A percentile compares a stretch with the other conserved stretches of the same genome.
Evolutionary conservation across 2,888 invertebrate species (phyloP).

Genomic region (Drosophila anomalata): DNA sequence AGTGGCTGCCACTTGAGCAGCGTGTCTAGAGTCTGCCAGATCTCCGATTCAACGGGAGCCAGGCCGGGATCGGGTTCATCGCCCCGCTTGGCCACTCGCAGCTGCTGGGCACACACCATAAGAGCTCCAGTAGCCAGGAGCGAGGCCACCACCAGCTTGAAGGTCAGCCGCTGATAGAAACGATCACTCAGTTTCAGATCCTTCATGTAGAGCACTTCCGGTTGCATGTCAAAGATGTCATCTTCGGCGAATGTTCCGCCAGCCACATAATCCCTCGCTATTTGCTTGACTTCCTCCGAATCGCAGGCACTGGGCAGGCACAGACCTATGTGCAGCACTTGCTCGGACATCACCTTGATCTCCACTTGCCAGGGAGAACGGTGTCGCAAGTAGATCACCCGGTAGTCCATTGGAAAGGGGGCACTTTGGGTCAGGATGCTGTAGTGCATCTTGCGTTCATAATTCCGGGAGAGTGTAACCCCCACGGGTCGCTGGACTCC

Average conservation of each 20-base stretch:
- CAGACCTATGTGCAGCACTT: constrained; percentile 85
- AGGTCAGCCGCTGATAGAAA: constrained; percentile 78
- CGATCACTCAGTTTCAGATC: constrained; percentile 78
- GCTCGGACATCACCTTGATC: constrained; percentile 83
- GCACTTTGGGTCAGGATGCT: constrained; percentile 80
- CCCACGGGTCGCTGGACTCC: constrained; percentile 81
- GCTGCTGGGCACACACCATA: constrained; percentile 70
- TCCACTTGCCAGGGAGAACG: constrained; percentile 84
- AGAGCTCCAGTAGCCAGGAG: constrained; percentile 71
- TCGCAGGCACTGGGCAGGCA: constrained; percentile 85
- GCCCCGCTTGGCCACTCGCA: constrained; percentile 46
- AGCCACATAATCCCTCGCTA: constrained; percentile 81
- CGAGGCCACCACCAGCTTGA: constrained; percentile 75
- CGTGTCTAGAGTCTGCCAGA: constrained; percentile 56
- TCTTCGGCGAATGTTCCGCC: constrained; percentile 72
- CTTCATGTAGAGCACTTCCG: constrained; percentile 82
- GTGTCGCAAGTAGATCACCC: constrained; percentile 83
- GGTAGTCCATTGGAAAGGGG: constrained; percentile 83
- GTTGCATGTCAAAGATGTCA: constrained; percentile 81
- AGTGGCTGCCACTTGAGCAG: constrained; percentile 60
- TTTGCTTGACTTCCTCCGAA: constrained; percentile 81
- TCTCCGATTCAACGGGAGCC: constrained; percentile 66
- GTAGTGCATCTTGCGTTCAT: constrained; percentile 81
- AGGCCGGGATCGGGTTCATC: constrained; percentile 40
- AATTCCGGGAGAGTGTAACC: constrained; percentile 81